Evolutionary conservation across 2,797 vertebrate species (phyloP), one percentile per base, ranked within the genome.

Genomic region (Acanthiza pusilla): DNA sequence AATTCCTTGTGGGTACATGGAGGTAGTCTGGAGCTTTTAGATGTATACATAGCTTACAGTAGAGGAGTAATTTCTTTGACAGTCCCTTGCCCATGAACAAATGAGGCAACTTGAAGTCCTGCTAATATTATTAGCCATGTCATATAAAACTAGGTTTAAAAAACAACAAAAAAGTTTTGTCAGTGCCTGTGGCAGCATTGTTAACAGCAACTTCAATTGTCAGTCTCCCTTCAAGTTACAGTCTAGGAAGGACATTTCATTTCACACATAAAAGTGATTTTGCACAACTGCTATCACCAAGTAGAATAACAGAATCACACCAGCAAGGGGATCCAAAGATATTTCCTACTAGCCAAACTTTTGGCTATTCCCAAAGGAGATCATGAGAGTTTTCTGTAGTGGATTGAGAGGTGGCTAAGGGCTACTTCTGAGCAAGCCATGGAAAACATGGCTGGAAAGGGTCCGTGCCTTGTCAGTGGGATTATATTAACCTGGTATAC

Each of bases 21-120:
- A 57, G 34, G 22, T 32, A 58, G n/a, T 36, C 54, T 68, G 61
- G 23, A 62, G 42, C 57, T 67, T 84, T 94, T 58, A 74, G 23
- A 11, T 42, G 5, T 27, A 16, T 58, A 30, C 0, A 0, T n/a
- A 47, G n/a, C 32, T 77, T 53, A 53, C 2, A 1, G 17, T 11
- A 80, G 15, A 77, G 40, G 48, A 77, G 21, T 78, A 50, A 78
- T 75, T 77, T 75, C 23, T 86, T 47, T 84, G 73, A 67, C 57
- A 85, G 34, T 61, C 48, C 32, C 34, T 88, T 81, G 42, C 54
- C 26, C 58, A 7, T 25, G 47, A 90, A 54, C 36, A 65, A 83
- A 66, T 55, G 20, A 29, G n/a, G 26, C 25, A 75, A 30, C 51
- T 48, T 75, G 54, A 91, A 93, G 34, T 23, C 50, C 30, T 85